A percentile compares a stretch with the other conserved stretches of the same genome.
phyloP scores from a whole-genome alignment of 2,797 vertebrate genomes.

The Zenarchopterus dispar region DNA sequence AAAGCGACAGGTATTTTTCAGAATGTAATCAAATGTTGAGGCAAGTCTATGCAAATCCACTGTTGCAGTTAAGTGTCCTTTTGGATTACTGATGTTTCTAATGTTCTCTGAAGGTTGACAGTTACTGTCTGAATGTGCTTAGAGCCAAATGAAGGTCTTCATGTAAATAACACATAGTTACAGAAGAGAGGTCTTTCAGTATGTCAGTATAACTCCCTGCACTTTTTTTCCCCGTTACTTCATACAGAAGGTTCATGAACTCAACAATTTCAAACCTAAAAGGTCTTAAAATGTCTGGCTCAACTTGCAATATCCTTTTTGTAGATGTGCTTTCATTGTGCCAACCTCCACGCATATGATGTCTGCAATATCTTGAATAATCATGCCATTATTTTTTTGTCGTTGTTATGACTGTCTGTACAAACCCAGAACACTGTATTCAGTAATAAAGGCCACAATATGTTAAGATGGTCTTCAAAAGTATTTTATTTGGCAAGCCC shows the following conservation, averaged over 20 bases:
- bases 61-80: neutral
- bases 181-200: neutral
- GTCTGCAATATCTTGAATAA: constrained; percentile 17
- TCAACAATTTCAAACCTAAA: neutral
- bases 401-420: constrained; percentile 30
- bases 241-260: neutral
- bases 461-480: constrained; percentile 35
- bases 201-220: neutral
- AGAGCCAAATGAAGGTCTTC: constrained; percentile 63
- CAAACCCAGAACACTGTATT: constrained; percentile 28
- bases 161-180: constrained; percentile 43
- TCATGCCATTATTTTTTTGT: constrained; percentile 12
- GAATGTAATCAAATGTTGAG: constrained; percentile 11
- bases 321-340: constrained; percentile 3
- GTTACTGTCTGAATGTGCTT: constrained; percentile 22
- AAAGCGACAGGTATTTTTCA: constrained; percentile 2
- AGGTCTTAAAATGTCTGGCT: too few relatives aligned
- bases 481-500: constrained; percentile 65
- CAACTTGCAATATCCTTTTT: neutral
- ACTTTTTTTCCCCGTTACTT: neutral
- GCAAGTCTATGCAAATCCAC: constrained; percentile 15
- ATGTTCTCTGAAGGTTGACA: constrained; percentile 24
- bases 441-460: constrained; percentile 48
- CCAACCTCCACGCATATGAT: constrained; percentile 27
- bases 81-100: neutral